Evolutionary conservation across 2,888 invertebrate species (phyloP), one percentile per base, ranked within the genome.

Genomic region (Tortricodes alternella): DNA sequence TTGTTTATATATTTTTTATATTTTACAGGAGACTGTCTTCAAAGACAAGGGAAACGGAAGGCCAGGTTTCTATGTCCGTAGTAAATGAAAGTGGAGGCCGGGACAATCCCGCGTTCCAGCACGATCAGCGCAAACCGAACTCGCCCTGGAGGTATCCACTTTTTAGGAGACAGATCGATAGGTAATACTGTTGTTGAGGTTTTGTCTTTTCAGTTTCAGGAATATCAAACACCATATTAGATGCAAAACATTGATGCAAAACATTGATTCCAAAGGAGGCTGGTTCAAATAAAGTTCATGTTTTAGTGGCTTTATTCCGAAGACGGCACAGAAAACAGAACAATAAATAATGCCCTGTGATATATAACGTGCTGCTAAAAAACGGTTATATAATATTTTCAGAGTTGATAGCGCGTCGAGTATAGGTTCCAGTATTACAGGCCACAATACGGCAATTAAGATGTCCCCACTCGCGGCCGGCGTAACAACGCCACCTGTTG

Each of bases 101-200:
- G 2, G 94, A 95, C 63, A 95, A 95, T 73, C 93, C 93, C 49
- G 94, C 92, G 29, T 95, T 93, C 75, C 94, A 95, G 70, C 89
- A 88, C 59, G 90, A 90, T 53, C 86, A 83, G 58, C 76, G 91
- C 83, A 91, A 89, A 64, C 94, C 95, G 0, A 95, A 95, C 78
- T 94, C 95, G 23, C 94, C 95, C 0, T 95, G 95, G 95, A 91
- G 94, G 66, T 95, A 95, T 78, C 94, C 95, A 0, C 83, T 89
- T 5, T 91, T 91, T 60, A 83, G 91, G 64, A 83, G 90, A 64
- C 90, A 85, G 61, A 88, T 85, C 55, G 89, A 85, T 65, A 80
- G 90, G 89, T 92, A 74, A 85, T 55, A n/a, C n/a, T n/a, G n/a
- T n/a, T n/a, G n/a, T n/a, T n/a, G n/a, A n/a, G n/a, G n/a, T n/a